phyloP scores from a whole-genome alignment of 1,140 invertebrate species.

The Cyphomyrmex costatus region DNA sequence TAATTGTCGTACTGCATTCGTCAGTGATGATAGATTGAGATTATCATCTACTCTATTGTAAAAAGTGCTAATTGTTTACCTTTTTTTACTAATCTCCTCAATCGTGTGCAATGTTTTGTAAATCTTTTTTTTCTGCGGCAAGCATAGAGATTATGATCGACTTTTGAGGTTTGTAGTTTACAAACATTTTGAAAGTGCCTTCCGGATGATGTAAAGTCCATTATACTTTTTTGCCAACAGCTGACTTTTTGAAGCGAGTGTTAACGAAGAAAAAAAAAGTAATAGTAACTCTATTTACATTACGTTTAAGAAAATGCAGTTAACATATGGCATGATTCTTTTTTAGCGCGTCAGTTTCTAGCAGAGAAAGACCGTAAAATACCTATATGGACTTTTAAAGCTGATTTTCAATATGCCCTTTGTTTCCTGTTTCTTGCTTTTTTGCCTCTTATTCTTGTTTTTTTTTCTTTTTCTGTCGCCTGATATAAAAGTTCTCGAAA shows the following conservation, averaged over 20 bases:
- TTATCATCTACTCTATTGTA: conserved; percentile 40
- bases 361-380: conserved; percentile 17
- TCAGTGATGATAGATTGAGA: conserved; percentile 12
- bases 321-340: neutral
- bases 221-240: conserved; percentile 23
- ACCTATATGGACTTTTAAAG: neutral
- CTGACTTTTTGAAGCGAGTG: conserved; percentile 20
- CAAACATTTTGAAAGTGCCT: conserved; percentile 70
- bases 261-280: neutral
- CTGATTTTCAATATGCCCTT: neutral
- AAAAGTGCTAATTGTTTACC: conserved; percentile 23
- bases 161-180: conserved; percentile 62
- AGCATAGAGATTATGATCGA: conserved; percentile 60
- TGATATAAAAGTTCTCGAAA: too few relatives aligned
- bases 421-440: too few relatives aligned
- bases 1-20: conserved; percentile 9
- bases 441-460: too few relatives aligned
- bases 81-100: conserved; percentile 26
- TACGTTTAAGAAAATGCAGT: conserved; percentile 20
- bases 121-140: conserved; percentile 68
- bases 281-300: conserved; percentile 4
- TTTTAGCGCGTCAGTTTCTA: conserved; percentile 19
- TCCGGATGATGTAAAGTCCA: conserved; percentile 40
- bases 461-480: too few relatives aligned
- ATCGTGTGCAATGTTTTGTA: conserved; percentile 50